Conservation (phyloP, 2,113 vertebrate genomes). For the Hepsetus odoe region DNA sequence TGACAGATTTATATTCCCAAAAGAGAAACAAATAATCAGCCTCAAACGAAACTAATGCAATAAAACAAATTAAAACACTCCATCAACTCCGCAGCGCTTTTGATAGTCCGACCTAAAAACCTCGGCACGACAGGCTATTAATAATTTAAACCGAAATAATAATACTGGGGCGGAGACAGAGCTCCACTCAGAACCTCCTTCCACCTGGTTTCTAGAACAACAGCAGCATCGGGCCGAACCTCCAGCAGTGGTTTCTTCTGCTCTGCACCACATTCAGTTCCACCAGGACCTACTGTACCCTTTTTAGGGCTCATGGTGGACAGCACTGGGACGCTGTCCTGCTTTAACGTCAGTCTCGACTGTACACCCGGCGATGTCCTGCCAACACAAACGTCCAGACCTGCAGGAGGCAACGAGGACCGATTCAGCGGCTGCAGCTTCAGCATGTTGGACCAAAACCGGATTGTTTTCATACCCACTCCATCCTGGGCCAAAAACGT, state of each 20-base stretch:
- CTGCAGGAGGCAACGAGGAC: neutral
- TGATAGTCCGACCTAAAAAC: constrained; percentile 15
- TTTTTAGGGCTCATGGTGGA: constrained; percentile 46
- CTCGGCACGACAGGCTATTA: constrained; percentile 50
- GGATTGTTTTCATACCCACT: constrained; percentile 34
- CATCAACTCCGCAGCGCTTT: neutral
- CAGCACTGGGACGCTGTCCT: constrained; percentile 1
- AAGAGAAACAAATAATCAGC: constrained; percentile 53
- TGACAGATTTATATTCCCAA: constrained; percentile 14
- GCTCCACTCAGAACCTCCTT: constrained; percentile 62
- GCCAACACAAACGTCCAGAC: constrained; percentile 34
- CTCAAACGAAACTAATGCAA: constrained; percentile 5
- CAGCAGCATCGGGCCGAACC: constrained; percentile 33
- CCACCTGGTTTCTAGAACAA: constrained; percentile 61
- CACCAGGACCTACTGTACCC: constrained; percentile 50
- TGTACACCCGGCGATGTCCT: neutral
- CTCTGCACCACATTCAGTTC: constrained; percentile 29
- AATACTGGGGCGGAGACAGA: constrained; percentile 55
- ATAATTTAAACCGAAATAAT: constrained; percentile 63
- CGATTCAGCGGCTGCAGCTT: neutral
- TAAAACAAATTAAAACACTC: constrained; percentile 13
- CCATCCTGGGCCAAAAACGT: constrained; percentile 18
- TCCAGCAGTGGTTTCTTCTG: constrained; percentile 41
- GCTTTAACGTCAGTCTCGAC: constrained; percentile 21
- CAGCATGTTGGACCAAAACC: neutral